Conservation (phyloP, 2,888 invertebrate genomes). For the Ophioninae sp. region DNA sequence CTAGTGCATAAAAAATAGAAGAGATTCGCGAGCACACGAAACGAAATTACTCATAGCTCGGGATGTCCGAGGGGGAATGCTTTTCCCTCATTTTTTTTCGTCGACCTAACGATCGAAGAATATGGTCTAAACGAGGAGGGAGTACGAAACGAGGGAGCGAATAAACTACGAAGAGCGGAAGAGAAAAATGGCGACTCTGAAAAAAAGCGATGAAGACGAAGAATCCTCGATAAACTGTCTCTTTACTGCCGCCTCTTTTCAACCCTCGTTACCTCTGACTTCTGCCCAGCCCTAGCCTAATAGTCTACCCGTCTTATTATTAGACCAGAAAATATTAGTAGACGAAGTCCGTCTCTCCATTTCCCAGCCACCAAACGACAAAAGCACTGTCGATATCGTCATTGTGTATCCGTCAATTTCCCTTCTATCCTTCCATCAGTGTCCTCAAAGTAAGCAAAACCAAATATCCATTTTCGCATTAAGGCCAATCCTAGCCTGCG, state of each 20-base stretch:
- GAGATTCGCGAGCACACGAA: constrained; percentile 6
- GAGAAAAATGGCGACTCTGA: constrained; percentile 33
- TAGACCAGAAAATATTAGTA: constrained; percentile 45
- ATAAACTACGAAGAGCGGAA: constrained; percentile 19
- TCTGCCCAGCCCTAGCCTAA: constrained; percentile 26
- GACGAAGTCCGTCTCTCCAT: neutral
- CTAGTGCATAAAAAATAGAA: constrained; percentile 15
- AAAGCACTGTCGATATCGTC: constrained; percentile 32
- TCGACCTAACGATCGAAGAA: constrained; percentile 33
- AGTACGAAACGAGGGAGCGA: constrained; percentile 14
- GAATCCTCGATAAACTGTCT: constrained; percentile 28
- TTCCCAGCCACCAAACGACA: constrained; percentile 45
- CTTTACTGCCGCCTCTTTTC: neutral
- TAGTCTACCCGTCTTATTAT: constrained; percentile 26
- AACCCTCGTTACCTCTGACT: constrained; percentile 2
- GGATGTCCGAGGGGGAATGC: constrained; percentile 36
- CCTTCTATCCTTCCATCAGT: constrained; percentile 20
- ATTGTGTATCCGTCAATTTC: constrained; percentile 43
- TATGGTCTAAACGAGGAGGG: constrained; percentile 37
- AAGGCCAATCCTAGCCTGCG: constrained; percentile 10
- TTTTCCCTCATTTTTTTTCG: constrained; percentile 14
- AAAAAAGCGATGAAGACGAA: constrained; percentile 33
- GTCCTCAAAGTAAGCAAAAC: constrained; percentile 8
- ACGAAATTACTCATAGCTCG: constrained; percentile 46
- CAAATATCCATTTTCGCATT: neutral